Evolutionary conservation across 2,797 vertebrate genomes (phyloP).

Genomic region (Sebastes matsubarae): DNA sequence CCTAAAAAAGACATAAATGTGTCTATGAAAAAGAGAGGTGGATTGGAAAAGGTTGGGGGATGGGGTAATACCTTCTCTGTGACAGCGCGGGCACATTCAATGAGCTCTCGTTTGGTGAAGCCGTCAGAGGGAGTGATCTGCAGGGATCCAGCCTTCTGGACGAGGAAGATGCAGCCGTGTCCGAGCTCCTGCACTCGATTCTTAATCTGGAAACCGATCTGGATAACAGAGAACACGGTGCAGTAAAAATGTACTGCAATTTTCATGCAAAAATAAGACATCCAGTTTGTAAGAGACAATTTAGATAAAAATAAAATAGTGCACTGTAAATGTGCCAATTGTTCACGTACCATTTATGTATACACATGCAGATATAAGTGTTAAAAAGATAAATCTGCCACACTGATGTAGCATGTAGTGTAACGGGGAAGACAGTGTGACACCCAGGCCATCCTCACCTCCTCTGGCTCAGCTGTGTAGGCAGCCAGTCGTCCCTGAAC

Average conservation of each 20-base stretch:
- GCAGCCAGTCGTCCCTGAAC: conserved; percentile 95
- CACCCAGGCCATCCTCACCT: conserved; percentile 81
- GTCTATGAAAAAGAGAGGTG: too few relatives aligned
- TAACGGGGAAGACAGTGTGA: not conserved
- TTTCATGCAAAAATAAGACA: not conserved
- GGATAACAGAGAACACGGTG: not conserved
- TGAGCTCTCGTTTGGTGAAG: conserved; percentile 95
- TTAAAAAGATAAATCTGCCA: not conserved
- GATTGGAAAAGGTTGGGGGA: too few relatives aligned
- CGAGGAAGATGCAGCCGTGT: conserved; percentile 96
- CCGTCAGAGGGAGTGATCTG: conserved; percentile 94
- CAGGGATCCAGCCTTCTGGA: conserved; percentile 97
- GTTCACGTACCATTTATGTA: not conserved
- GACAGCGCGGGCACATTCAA: conserved; percentile 94
- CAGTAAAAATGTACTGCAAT: not conserved
- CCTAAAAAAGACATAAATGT: too few relatives aligned
- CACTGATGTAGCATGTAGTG: not conserved
- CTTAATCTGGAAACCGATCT: conserved; percentile 97
- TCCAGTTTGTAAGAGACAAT: not conserved
- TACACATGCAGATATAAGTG: not conserved
- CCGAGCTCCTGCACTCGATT: conserved; percentile 95
- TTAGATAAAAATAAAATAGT: not conserved
- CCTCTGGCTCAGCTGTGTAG: conserved; percentile 93
- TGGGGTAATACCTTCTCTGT: conserved; percentile 90
- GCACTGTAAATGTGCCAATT: not conserved